A percentile compares a stretch with the other conserved stretches of the same genome.
These are phyloP conservation scores for Eristalis tenax DNA, from an alignment of 2,888 invertebrate genomes.

Conservation along the genomic window DNA sequence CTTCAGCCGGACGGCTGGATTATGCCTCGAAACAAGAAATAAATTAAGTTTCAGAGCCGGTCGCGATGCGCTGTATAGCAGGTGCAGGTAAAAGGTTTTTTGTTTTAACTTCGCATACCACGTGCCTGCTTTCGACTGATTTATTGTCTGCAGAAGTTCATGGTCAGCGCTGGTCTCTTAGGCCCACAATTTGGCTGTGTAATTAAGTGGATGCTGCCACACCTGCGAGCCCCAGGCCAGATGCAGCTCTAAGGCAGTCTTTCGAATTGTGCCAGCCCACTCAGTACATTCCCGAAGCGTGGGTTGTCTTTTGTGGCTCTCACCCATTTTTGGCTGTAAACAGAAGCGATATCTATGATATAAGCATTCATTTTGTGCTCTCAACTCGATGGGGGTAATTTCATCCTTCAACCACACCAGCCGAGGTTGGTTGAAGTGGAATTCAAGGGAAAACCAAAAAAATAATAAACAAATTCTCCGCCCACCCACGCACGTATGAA, in stretches of 20 bases:
- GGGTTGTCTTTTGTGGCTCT: not conserved
- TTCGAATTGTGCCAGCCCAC: not conserved
- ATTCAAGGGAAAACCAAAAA: not conserved
- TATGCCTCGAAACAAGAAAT: not conserved
- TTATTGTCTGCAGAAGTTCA: constrained; percentile 23
- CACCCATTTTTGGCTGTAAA: constrained; percentile 5
- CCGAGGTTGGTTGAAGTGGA: not conserved
- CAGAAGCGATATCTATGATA: constrained; percentile 16
- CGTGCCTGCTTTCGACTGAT: constrained; percentile 32
- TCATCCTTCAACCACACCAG: not conserved
- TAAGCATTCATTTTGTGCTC: not conserved
- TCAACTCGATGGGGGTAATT: not conserved
- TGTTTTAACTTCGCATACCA: not conserved
- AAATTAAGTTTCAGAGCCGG: constrained; percentile 13
- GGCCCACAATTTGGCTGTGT: constrained; percentile 4
- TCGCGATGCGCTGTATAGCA: constrained; percentile 5
- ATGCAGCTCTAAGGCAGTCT: not conserved
- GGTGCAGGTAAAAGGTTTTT: constrained; percentile 14
- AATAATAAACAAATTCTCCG: not conserved
- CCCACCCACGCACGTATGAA: constrained; percentile 48
- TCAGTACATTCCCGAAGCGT: not conserved
- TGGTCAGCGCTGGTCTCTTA: constrained; percentile 19
- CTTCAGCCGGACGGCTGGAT: constrained; percentile 1
- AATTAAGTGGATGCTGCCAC: constrained; percentile 3
- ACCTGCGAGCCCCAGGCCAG: constrained; percentile 3